Base-by-base conservation (phyloP, 2,113 vertebrate species). In the Pangasianodon gigas region DNA sequence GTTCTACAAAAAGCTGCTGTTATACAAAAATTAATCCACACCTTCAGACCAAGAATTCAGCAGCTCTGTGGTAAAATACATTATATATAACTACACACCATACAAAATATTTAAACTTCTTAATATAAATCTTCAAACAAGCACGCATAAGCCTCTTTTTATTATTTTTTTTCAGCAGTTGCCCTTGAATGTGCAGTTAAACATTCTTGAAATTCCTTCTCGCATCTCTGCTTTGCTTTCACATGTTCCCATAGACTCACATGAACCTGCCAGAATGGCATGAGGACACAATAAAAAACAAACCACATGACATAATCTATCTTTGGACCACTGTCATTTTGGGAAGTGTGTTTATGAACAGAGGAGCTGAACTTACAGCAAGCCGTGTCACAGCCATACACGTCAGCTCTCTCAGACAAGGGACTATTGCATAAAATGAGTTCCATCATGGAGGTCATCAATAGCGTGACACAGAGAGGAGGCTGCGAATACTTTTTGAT, bases 301-400 rank as follows among this genome's bases (percentile, higher is more conserved):
- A 88, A 54, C 26, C 87, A 81, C 48, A 75, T 89, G 60, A 89
- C 67, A 81, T 51, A 4, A 85, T 79, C 88, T 85, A 52, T 75
- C 37, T 85, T 79, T 48, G 60, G 54, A 41, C 10, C 37, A 26
- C 41, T 58, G 54, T 89, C 26, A 77, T 84, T 60, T 62, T 14
- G 54, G 52, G 41, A 75, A 48, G 26, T 56, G 67, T 48, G 32
- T 75, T 56, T 84, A 69, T 54, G 48, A 81, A 77, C 74, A 46
- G 9, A 13, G 74, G 74, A 21, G 9, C 9, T 82, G 62, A 65
- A 44, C 44, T 58, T 51, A 18, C 46, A 16, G 16, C 4, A 41
- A 24, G 51, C 4, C 26, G 13, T 56, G 26, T 60, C 29, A 14
- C 32, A 89, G 60, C 16, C 48, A 46, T 26, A 58, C 44, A 84